Percentiles rank a stretch among this genome's conserved stretches.
Conservation (phyloP, 1,140 invertebrate species). For the Bradysia coprophila region DNA sequence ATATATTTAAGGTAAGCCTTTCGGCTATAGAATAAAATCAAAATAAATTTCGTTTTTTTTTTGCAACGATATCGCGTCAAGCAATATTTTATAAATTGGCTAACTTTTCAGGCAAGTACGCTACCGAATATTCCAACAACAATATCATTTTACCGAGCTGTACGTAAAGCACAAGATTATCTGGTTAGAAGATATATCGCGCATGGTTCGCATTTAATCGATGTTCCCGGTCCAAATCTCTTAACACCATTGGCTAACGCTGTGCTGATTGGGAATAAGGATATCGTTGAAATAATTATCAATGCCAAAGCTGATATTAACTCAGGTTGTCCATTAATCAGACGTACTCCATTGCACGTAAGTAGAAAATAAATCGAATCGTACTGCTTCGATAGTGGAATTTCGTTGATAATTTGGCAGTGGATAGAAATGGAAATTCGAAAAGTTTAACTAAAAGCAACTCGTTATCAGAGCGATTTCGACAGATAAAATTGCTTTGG, state of each 20-base stretch:
- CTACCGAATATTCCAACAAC: background rate
- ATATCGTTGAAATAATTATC: background rate
- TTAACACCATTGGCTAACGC: background rate
- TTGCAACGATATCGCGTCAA: no score
- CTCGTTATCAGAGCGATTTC: no score
- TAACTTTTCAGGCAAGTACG: background rate
- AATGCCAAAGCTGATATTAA: background rate
- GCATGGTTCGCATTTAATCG: background rate
- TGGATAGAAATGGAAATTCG: no score
- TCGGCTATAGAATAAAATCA: background rate
- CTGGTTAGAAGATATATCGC: background rate
- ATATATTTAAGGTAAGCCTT: background rate
- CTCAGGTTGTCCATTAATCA: background rate
- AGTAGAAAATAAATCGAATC: background rate
- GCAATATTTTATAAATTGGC: no score
- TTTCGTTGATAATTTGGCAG: no score
- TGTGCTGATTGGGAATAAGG: background rate
- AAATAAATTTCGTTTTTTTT: no score
- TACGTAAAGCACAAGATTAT: background rate
- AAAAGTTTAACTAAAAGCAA: no score
- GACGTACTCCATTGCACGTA: background rate
- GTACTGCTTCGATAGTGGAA: no score
- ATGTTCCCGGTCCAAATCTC: background rate
- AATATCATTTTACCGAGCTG: background rate
- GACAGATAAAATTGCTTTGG: no score